Percentiles rank a stretch among this genome's conserved stretches.
Conservation (phyloP, 1,140 invertebrate species). For the Diorhabda sublineata region DNA sequence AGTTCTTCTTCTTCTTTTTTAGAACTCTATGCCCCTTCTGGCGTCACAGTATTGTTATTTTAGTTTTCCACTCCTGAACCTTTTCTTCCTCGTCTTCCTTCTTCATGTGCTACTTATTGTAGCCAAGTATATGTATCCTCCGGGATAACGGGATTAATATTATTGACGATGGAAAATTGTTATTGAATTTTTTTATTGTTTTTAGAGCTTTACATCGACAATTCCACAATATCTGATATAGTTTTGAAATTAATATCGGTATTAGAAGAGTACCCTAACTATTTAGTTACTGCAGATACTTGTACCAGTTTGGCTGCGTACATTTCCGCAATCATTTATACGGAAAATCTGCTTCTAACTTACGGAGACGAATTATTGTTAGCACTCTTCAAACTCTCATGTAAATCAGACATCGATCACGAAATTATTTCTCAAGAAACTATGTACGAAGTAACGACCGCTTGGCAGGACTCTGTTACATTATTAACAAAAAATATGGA, state of each 20-base stretch:
- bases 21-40: too few species aligned
- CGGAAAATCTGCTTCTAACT: slow-evolving; percentile 41
- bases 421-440: slow-evolving; percentile 50
- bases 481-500: slow-evolving; percentile 25
- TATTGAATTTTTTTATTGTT: slow-evolving; percentile 27
- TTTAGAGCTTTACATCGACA: slow-evolving; percentile 52
- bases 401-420: slow-evolving; percentile 37
- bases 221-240: slow-evolving; percentile 50
- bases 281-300: slow-evolving; percentile 45
- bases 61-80: too few species aligned
- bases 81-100: too few species aligned
- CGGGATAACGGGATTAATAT: too few species aligned
- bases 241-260: slow-evolving; percentile 46
- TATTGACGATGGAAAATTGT: slow-evolving; percentile 8
- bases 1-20: too few species aligned
- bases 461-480: slow-evolving; percentile 52
- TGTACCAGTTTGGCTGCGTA: slow-evolving; percentile 52
- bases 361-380: slow-evolving; percentile 46
- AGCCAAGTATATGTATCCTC: too few species aligned
- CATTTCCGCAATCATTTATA: slow-evolving; percentile 49
- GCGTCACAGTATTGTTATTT: too few species aligned
- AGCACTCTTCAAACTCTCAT: slow-evolving; percentile 48
- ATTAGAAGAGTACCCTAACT: slow-evolving; percentile 33
- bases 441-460: slow-evolving; percentile 52
- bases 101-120: too few species aligned